phyloP scores from a whole-genome alignment of 1,140 invertebrate species.

The Brachionus manjavacas region DNA sequence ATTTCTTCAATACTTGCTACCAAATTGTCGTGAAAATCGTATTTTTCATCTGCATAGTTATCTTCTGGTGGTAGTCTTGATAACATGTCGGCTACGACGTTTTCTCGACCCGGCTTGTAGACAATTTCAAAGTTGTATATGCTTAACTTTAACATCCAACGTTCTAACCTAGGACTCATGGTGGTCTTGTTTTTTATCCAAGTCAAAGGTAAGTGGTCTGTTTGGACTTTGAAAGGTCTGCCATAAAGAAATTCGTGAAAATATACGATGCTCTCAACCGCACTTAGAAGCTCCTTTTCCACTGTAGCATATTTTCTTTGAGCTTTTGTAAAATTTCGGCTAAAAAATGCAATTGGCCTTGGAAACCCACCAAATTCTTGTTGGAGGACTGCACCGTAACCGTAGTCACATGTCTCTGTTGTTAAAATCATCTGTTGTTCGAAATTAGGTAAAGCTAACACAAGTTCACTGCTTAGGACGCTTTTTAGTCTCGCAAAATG shows the following conservation, averaged over 20 bases:
- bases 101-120: neutral
- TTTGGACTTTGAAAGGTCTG: no score
- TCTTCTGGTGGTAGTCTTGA: neutral
- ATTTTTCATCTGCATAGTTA: no score
- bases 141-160: neutral
- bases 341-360: neutral
- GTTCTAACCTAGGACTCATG: neutral
- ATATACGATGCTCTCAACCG: neutral
- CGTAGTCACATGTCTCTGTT: no score
- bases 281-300: neutral
- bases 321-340: neutral
- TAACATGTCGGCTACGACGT: neutral
- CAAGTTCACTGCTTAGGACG: neutral
- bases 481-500: neutral
- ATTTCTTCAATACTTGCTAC: no score
- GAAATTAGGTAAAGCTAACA: neutral
- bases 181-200: no score
- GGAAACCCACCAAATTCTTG: neutral
- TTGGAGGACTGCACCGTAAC: neutral
- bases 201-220: no score
- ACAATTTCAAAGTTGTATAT: neutral
- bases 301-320: neutral
- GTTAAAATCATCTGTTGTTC: neutral
- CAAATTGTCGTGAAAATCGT: no score
- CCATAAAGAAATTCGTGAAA: no score